Base-by-base conservation (phyloP, 2,888 invertebrate genomes). In the Cephus sareptanus region DNA sequence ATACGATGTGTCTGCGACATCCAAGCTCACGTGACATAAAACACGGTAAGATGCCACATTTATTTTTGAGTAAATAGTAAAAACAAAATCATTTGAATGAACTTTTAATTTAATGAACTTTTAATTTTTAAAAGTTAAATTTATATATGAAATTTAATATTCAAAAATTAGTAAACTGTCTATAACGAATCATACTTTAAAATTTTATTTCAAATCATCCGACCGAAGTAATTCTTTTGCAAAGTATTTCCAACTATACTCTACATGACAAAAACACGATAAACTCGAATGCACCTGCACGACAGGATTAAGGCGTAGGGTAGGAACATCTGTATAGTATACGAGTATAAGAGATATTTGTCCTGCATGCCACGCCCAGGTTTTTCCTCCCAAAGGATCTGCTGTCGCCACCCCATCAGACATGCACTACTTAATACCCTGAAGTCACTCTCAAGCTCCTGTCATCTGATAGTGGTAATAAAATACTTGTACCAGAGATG, bases 351-450 rank as follows among this genome's bases (percentile, higher is more conserved):
- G 23, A 56, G 40, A 74, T 31, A 74, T 13, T 69, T 31, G 33
- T 31, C 74, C 68, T 34, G 69, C 30, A 11, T 15, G 75, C 69
- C 78, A 76, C 78, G 78, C 78, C 78, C 76, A 78, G 69, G 33
- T 73, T 70, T 77, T 75, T 75, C 15, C 33, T 34, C 6, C 31
- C 34, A 56, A n/a, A 71, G 73, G 78, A 78, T 75, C 69, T 73
- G 78, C 33, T 33, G 71, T 73, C 78, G 33, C 70, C 76, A 73
- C 75, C 78, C 78, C 37, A 70, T 78, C 68, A 75, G 34, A 3
- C 74, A 4, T 35, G 35, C 35, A 35, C n/a, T 30, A 34, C 75
- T 77, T 56, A 73, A 71, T 71, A n/a, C 40, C 70, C 68, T 73
- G 37, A 76, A 78, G 73, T 73, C 33, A 34, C 11, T 56, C 74